Percentiles rank a stretch among this genome's conserved stretches.
Conservation (phyloP, 2,888 invertebrate genomes). For the Entomobrya proxima region DNA sequence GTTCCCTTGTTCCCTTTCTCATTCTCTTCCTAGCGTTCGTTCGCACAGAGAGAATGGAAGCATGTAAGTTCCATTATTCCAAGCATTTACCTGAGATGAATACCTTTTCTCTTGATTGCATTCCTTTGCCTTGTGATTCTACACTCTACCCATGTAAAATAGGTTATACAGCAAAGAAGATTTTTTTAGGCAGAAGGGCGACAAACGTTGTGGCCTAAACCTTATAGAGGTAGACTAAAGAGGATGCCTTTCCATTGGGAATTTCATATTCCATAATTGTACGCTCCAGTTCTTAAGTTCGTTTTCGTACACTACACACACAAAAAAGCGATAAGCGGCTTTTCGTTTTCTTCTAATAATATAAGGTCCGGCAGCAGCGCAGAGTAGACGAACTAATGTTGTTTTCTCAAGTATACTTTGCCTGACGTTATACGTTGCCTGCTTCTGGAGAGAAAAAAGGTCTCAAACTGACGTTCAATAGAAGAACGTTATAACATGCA, state of each 20-base stretch:
- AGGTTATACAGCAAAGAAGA: neutral
- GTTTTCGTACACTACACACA: neutral
- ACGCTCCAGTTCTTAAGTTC: neutral
- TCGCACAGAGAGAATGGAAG: neutral
- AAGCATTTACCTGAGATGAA: slow-evolving; percentile 46
- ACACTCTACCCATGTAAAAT: neutral
- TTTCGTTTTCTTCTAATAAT: slow-evolving; percentile 1
- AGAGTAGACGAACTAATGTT: neutral
- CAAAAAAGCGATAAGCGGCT: slow-evolving; percentile 31
- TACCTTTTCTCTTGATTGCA: slow-evolving; percentile 41
- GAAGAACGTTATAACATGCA: neutral
- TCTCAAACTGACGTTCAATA: neutral
- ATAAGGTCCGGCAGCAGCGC: neutral
- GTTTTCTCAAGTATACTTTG: neutral
- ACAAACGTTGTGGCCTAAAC: neutral
- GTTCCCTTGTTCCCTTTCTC: neutral
- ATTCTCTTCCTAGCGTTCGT: neutral
- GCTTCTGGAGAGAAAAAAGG: neutral
- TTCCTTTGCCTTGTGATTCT: slow-evolving; percentile 20
- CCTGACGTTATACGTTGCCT: neutral
- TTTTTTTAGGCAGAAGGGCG: neutral
- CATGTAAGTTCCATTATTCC: slow-evolving; percentile 39
- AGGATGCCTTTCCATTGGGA: neutral
- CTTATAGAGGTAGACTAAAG: neutral
- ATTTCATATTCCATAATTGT: slow-evolving; percentile 27